Evolutionary conservation across 2,888 invertebrate species (phyloP), one percentile per base, ranked within the genome.

Genomic region (Eutolmus rufibarbis): DNA sequence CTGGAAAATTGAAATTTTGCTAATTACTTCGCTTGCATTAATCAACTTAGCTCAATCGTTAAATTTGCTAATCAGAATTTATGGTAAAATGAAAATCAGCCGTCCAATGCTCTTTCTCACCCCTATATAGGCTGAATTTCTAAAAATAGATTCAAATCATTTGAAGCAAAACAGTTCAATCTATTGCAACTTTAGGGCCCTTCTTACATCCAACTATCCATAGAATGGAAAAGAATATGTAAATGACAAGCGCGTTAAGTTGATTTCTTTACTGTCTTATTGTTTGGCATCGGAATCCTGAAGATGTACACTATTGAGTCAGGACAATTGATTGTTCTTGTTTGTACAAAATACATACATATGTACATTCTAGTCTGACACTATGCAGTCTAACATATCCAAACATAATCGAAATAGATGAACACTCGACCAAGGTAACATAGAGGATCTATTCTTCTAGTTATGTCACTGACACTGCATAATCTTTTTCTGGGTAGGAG

Each of bases 241-340:
- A 8, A 51, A 51, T n/a, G 51, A n/a, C n/a, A 51, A 51, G 16
- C 51, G 51, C 1, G 19, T 51, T 51, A 51, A 51, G n/a, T 51
- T 51, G 16, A 51, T 51, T 51, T 16, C 51, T 51, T 51, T n/a
- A 51, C n/a, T 51, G n/a, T n/a, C 51, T n/a, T 51, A 51, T 19
- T 51, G 51, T 51, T 51, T 16, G n/a, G 1, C 51, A 51, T 51
- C 51, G n/a, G 19, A 51, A 51, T n/a, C 7, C n/a, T 51, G n/a
- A 51, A 51, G 19, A 51, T 51, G n/a, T 51, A 34, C 31, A 56
- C 56, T 82, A 82, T 82, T 56, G 31, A 51, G 31, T 56, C 81
- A 56, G 19, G 81, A 82, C n/a, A 82, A 82, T 82, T 82, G 81
- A 82, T 82, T 57, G 81, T 78, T 46, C 40, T 37, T 46, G 51